Percentiles rank a stretch among this genome's conserved stretches.
Conservation (phyloP, 2,888 invertebrate species). For the Drosophila kanekoi region DNA sequence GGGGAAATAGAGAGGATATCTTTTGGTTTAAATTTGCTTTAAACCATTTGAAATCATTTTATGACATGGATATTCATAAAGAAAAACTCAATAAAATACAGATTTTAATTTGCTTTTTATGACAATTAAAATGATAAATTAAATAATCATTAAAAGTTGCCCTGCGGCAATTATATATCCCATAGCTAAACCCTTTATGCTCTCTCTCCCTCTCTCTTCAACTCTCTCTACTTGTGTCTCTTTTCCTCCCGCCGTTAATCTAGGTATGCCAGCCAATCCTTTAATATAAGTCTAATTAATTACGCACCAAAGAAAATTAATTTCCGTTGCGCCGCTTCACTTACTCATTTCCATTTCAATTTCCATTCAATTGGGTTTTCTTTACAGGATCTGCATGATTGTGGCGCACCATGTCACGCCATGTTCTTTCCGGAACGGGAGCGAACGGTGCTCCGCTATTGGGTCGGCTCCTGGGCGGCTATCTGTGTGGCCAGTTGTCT, state of each 20-base stretch:
- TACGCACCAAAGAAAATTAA: slow-evolving; percentile 64
- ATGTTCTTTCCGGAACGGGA: slow-evolving; percentile 96
- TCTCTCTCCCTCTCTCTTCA: too few species aligned
- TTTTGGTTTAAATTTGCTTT: too few species aligned
- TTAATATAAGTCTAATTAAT: slow-evolving; percentile 68
- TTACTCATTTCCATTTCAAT: slow-evolving; percentile 21
- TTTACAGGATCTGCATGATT: slow-evolving; percentile 87
- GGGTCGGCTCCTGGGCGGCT: slow-evolving; percentile 97
- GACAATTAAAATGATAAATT: slow-evolving; percentile 28
- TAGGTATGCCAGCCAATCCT: slow-evolving; percentile 11
- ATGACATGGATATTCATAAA: not conserved
- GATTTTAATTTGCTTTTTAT: slow-evolving; percentile 4
- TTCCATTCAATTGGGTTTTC: slow-evolving; percentile 38
- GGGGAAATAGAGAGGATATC: too few species aligned
- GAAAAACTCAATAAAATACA: not conserved
- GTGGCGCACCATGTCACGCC: slow-evolving; percentile 96
- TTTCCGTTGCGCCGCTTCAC: slow-evolving; percentile 44
- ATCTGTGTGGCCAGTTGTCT: slow-evolving; percentile 95
- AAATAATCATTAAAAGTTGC: slow-evolving; percentile 14
- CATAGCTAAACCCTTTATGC: not conserved
- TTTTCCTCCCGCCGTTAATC: slow-evolving; percentile 21
- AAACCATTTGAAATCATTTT: not conserved
- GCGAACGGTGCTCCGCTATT: slow-evolving; percentile 92
- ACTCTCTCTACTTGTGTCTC: not conserved
- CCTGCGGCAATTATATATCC: not conserved